Percentiles rank a stretch among this genome's conserved stretches.
phyloP scores from a whole-genome alignment of 2,797 vertebrate species.

The Oryzias sinensis region DNA sequence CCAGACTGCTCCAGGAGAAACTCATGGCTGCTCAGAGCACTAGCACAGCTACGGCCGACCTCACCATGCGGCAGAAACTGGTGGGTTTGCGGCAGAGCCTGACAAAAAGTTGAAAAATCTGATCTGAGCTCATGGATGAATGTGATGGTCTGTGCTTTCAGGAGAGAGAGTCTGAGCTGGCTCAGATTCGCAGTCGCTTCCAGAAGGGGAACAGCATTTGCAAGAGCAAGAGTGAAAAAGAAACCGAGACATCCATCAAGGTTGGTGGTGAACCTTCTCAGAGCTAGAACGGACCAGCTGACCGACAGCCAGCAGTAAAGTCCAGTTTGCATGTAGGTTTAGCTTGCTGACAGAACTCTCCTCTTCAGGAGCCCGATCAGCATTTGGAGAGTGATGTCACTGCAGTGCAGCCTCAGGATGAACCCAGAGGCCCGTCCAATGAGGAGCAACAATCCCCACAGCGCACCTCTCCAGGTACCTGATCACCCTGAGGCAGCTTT shows the following conservation, averaged over 20 bases:
- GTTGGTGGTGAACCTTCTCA: constrained; percentile 27
- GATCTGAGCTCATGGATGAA: not conserved
- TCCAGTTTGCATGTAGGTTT: too few relatives aligned
- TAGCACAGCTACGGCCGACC: constrained; percentile 82
- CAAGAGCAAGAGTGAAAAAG: constrained; percentile 69
- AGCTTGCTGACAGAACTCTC: not conserved
- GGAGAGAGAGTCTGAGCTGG: constrained; percentile 92
- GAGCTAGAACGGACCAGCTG: too few relatives aligned
- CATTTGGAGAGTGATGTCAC: constrained; percentile 13
- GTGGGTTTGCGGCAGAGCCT: constrained; percentile 54
- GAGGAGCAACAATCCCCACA: constrained; percentile 20
- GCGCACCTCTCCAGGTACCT: constrained; percentile 39
- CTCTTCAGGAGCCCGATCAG: constrained; percentile 27
- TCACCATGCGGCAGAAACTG: constrained; percentile 87
- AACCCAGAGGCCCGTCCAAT: constrained; percentile 14
- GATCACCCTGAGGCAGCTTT: not conserved
- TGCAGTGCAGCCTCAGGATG: constrained; percentile 12
- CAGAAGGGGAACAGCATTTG: constrained; percentile 83
- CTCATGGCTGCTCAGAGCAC: constrained; percentile 75
- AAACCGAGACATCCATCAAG: constrained; percentile 42
- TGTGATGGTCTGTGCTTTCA: constrained; percentile 45
- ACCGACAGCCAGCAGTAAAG: too few relatives aligned
- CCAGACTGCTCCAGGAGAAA: constrained; percentile 85
- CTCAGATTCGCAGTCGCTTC: constrained; percentile 85
- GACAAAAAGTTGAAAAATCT: not conserved